phyloP scores from a whole-genome alignment of 2,888 invertebrate species.

The Orthosia gracilis region DNA sequence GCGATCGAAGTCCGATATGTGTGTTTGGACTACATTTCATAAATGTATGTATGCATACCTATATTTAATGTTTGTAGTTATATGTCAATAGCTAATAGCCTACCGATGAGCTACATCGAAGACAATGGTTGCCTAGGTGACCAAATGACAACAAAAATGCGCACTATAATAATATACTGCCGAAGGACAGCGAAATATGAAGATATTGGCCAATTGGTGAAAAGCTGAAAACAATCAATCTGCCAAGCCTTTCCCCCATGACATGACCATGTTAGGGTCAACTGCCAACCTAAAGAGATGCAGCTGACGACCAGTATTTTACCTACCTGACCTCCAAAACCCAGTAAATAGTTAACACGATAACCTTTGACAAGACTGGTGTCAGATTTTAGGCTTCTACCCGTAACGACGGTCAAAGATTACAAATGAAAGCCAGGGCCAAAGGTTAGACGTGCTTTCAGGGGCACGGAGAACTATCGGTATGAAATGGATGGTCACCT shows the following conservation, averaged over 20 bases:
- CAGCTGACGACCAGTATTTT: too few relatives aligned
- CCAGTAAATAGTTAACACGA: too few relatives aligned
- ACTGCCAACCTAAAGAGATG: not conserved
- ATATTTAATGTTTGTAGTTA: slow-evolving; percentile 76
- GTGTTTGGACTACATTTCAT: slow-evolving; percentile 78
- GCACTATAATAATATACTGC: slow-evolving; percentile 57
- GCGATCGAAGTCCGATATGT: slow-evolving; percentile 79
- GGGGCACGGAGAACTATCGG: too few relatives aligned
- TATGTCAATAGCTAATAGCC: slow-evolving; percentile 88
- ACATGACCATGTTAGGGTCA: not conserved
- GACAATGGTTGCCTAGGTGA: slow-evolving; percentile 86
- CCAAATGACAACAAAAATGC: slow-evolving; percentile 84
- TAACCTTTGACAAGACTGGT: too few relatives aligned
- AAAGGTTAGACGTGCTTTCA: too few relatives aligned
- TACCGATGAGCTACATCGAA: slow-evolving; percentile 83
- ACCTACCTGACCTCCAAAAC: too few relatives aligned
- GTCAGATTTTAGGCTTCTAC: too few relatives aligned
- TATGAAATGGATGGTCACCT: too few relatives aligned
- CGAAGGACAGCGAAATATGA: slow-evolving; percentile 26
- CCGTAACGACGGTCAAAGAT: not conserved
- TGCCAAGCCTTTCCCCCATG: not conserved
- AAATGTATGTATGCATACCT: slow-evolving; percentile 68
- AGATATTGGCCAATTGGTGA: not conserved
- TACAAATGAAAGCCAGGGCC: not conserved
- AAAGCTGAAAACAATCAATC: not conserved